Evolutionary conservation across 1,140 invertebrate species (phyloP).

Genomic region (Trichonephila clavata): DNA sequence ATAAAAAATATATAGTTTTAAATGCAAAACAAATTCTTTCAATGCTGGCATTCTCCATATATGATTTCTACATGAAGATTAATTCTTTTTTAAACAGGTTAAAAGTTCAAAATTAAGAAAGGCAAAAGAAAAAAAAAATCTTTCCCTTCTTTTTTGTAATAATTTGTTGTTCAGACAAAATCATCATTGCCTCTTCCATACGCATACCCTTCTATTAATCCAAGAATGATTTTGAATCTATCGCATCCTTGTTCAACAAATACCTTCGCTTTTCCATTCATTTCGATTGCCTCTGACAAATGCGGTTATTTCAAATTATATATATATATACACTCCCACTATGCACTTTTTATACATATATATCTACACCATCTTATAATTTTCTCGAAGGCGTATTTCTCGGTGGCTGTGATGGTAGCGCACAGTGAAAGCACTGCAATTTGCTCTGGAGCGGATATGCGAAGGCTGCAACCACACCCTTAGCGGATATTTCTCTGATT

Average conservation of each 20-base stretch:
- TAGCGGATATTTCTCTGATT: conserved; percentile 72
- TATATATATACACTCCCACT: conserved; percentile 58
- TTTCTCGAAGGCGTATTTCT: conserved; percentile 48
- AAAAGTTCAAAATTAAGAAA: no score
- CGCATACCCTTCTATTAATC: conserved; percentile 27
- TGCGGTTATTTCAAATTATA: conserved; percentile 39
- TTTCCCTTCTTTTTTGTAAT: not conserved
- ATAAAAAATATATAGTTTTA: no score
- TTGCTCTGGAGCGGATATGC: conserved; percentile 54
- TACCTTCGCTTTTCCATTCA: not conserved
- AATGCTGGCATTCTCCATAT: no score
- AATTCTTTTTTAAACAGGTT: no score
- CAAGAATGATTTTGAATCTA: not conserved
- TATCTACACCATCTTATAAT: conserved; percentile 47
- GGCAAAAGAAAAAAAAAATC: no score
- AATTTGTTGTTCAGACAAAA: not conserved
- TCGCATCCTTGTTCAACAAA: conserved; percentile 50
- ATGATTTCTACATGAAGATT: no score
- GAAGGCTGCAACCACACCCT: conserved; percentile 49
- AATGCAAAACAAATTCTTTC: no score
- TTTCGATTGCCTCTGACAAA: conserved; percentile 19
- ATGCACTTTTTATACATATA: not conserved
- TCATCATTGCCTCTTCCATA: not conserved
- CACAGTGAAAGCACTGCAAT: conserved; percentile 52
- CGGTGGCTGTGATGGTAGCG: conserved; percentile 71